phyloP scores from a whole-genome alignment of 2,888 invertebrate genomes.

The Junonia oenone region DNA sequence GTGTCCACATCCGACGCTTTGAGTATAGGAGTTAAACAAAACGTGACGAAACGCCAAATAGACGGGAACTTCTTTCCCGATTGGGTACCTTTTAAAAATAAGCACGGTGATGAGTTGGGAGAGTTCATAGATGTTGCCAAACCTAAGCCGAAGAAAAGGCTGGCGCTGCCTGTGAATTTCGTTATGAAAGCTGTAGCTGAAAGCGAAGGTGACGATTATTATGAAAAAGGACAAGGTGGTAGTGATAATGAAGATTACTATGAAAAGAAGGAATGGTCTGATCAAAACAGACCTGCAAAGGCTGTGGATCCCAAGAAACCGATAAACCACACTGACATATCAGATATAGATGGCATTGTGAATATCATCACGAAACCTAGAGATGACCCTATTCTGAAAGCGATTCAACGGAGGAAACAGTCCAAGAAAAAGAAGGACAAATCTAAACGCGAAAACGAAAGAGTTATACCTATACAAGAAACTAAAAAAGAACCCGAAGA shows the following conservation, averaged over 20 bases:
- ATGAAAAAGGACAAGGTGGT: constrained; percentile 55
- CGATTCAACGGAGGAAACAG: constrained; percentile 22
- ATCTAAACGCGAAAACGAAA: constrained; percentile 18
- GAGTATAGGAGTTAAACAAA: constrained; percentile 52
- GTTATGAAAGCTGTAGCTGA: constrained; percentile 54
- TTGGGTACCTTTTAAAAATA: constrained; percentile 72
- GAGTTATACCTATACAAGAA: constrained; percentile 5
- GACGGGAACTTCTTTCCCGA: constrained; percentile 58
- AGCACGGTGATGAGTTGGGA: constrained; percentile 59
- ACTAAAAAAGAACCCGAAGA: not conserved
- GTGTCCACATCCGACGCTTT: constrained; percentile 40
- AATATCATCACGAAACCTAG: constrained; percentile 48
- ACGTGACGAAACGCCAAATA: constrained; percentile 53
- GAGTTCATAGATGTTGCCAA: constrained; percentile 55
- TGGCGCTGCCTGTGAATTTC: constrained; percentile 60
- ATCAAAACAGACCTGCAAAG: constrained; percentile 42
- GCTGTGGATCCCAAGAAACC: constrained; percentile 29
- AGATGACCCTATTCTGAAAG: constrained; percentile 36
- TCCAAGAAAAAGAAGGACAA: constrained; percentile 14
- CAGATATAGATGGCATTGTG: constrained; percentile 63
- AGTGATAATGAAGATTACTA: constrained; percentile 56
- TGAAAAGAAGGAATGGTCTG: constrained; percentile 68
- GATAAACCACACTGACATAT: constrained; percentile 21
- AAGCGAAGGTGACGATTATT: constrained; percentile 54
- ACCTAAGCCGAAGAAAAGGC: constrained; percentile 58